Evolutionary conservation across 1,140 invertebrate species (phyloP), one percentile per base, ranked within the genome.

Genomic region (Caerostris darwini): DNA sequence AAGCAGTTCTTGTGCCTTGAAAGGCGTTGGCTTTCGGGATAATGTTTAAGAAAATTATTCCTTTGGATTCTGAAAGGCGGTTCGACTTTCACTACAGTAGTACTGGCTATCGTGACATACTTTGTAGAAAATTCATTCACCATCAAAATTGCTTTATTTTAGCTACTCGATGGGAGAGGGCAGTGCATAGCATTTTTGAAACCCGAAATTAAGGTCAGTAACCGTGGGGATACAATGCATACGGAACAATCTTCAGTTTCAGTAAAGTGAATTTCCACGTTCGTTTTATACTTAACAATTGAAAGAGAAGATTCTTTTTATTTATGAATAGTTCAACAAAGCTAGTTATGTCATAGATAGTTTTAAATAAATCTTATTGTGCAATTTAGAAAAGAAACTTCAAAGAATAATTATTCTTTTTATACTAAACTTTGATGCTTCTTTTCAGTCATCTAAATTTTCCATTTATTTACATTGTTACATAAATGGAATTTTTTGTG

Each of bases 41-140:
- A 92, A 85, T 81, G 81, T 85, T 92, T 92, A 92, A 92, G 90
- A 85, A 92, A 85, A 92, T 92, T n/a, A 92, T 92, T 83, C 59
- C 59, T 67, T 85, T 92, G 71, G 54, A 92, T 64, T 57, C 57
- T 85, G 53, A 85, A 85, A 56, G 59, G 88, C 61, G 61, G 17
- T 71, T 54, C 14, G 64, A 50, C 67, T 90, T 71, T 69, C 67
- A 90, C 64, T 90, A 19, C 19, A 19, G 61, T 7, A 77, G n/a
- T 77, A 67, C 83, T 89, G 53, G 17, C 83, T 85, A 54, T 90
- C 88, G 88, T 90, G 88, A 90, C 87, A 90, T 90, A 90, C 69
- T 71, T 90, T 67, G 53, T 69, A 53, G 64, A 90, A 71, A 90
- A 69, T 90, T 85, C 83, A 85, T 85, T 85, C 57, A 34, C 56